These are phyloP conservation scores for Pristionchus exspectatus DNA, from an alignment of 2,888 invertebrate genomes.

Conservation along the genomic window DNA sequence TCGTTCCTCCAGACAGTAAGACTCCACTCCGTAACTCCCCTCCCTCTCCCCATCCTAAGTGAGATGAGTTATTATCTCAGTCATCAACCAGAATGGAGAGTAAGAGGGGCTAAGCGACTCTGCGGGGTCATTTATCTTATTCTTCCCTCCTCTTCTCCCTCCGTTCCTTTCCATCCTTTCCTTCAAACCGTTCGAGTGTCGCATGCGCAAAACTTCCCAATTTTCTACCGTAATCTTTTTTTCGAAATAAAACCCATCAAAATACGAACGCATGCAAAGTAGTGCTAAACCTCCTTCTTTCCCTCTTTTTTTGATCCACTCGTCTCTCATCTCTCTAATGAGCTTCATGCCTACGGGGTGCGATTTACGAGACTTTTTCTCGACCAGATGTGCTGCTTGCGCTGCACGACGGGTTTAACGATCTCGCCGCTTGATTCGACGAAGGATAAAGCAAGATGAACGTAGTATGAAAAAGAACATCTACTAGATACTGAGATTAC, in stretches of 20 bases:
- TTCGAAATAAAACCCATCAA: background rate
- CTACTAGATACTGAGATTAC: background rate
- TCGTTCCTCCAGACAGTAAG: background rate
- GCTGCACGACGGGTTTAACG: slow-evolving; percentile 12
- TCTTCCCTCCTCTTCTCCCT: slow-evolving; percentile 8
- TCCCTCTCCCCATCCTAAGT: slow-evolving; percentile 12
- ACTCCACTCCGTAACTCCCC: slow-evolving; percentile 27
- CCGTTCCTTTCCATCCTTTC: slow-evolving; percentile 2
- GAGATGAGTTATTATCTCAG: slow-evolving; percentile 49
- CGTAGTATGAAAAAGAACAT: too few relatives aligned
- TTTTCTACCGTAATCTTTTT: background rate
- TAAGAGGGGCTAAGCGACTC: slow-evolving; percentile 13
- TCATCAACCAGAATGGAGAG: slow-evolving; percentile 1
- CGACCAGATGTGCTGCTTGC: background rate
- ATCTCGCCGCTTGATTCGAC: background rate
- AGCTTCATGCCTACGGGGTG: slow-evolving; percentile 39
- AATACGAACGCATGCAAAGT: slow-evolving; percentile 8
- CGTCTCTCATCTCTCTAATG: slow-evolving; percentile 21
- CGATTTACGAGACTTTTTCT: slow-evolving; percentile 18
- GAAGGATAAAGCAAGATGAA: background rate
- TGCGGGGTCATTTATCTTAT: slow-evolving; percentile 18
- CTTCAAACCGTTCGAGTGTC: slow-evolving; percentile 20
- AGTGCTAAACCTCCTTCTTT: background rate
- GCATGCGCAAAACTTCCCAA: background rate
- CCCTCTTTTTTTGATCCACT: background rate